A percentile compares a stretch with the other conserved stretches of the same genome.
Conservation (phyloP, 2,888 invertebrate genomes). For the Drosophila villosipedis region DNA sequence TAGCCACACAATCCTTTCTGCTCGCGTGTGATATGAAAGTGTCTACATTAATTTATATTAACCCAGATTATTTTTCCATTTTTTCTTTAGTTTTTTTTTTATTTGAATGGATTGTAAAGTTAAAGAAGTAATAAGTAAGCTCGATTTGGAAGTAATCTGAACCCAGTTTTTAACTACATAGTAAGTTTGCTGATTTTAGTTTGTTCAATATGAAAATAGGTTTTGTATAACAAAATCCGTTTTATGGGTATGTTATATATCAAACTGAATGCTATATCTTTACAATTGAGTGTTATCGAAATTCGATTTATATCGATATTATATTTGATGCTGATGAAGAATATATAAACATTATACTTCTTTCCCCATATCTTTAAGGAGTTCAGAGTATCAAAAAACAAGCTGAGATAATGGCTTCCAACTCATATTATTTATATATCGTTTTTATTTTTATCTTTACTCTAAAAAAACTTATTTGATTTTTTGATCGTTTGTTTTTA, state of each 20-base stretch:
- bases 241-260: not conserved
- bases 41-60: slow-evolving; percentile 63
- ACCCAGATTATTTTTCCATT: slow-evolving; percentile 25
- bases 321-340: not conserved
- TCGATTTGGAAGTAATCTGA: not conserved
- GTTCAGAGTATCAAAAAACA: too few relatives aligned
- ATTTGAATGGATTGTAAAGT: not conserved
- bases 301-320: not conserved
- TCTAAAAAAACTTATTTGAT: not conserved
- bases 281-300: not conserved
- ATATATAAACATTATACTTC: not conserved
- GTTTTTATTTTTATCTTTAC: not conserved
- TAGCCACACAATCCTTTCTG: slow-evolving; percentile 35
- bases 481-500: not conserved
- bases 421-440: not conserved
- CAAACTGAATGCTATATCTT: not conserved
- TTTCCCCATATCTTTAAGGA: too few relatives aligned
- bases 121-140: not conserved
- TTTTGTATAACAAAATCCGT: not conserved
- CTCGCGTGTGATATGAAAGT: slow-evolving; percentile 21
- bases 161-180: not conserved
- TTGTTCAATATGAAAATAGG: too few relatives aligned
- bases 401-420: not conserved
- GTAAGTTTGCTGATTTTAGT: not conserved
- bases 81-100: not conserved